Percentiles rank a stretch among this genome's conserved stretches.
These are phyloP conservation scores for Apeltes quadracus DNA, from an alignment of 2,113 vertebrate genomes.

Conservation along the genomic window DNA sequence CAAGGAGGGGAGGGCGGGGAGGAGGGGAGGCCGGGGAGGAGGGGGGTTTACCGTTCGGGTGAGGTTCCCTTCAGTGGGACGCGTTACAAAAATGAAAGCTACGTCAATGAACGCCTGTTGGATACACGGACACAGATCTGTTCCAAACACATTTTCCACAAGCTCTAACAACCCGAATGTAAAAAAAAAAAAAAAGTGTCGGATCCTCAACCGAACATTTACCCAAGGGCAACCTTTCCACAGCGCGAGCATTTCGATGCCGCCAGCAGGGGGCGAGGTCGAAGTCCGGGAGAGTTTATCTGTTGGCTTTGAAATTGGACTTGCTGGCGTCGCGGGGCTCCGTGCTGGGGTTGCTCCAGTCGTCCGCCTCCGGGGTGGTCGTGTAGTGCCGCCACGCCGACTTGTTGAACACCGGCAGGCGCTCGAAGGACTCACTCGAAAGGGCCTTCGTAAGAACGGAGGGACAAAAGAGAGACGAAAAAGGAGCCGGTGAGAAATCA, in stretches of 20 bases:
- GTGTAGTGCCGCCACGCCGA: conserved; percentile 97
- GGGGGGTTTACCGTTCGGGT: conserved; percentile 2
- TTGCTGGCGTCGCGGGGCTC: conserved; percentile 90
- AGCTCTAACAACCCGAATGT: conserved; percentile 43
- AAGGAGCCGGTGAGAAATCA: neutral
- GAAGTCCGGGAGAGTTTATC: conserved; percentile 76
- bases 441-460: conserved; percentile 82
- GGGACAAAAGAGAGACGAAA: neutral
- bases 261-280: conserved; percentile 27
- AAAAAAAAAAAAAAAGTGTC: conserved; percentile 14
- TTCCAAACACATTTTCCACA: conserved; percentile 19
- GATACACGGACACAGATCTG: conserved; percentile 30
- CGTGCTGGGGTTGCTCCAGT: conserved; percentile 98
- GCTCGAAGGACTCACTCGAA: conserved; percentile 97
- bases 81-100: conserved; percentile 50
- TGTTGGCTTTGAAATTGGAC: conserved; percentile 93
- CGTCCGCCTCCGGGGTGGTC: conserved; percentile 93
- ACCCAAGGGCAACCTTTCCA: conserved; percentile 65
- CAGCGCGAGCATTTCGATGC: conserved; percentile 15
- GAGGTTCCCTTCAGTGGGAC: conserved; percentile 24
- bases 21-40: no score
- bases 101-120: conserved; percentile 56
- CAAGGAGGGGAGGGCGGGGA: neutral
- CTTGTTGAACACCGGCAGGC: conserved; percentile 97
- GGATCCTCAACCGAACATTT: conserved; percentile 37